Conservation (phyloP, 2,797 vertebrate species). For the Betta splendens region DNA sequence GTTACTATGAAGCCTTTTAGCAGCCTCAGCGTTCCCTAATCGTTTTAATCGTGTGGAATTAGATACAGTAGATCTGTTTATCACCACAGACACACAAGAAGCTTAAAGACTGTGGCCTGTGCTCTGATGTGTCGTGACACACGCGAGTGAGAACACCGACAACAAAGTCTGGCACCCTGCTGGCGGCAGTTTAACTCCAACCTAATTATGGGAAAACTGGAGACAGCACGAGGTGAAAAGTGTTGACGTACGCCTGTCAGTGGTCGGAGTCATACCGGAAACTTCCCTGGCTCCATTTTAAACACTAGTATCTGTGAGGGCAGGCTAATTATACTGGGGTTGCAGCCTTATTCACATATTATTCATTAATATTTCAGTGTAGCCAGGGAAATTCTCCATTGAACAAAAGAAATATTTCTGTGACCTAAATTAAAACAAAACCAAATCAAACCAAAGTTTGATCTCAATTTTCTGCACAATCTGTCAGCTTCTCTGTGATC, state of each 20-base stretch:
- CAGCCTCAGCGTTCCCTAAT: constrained; percentile 34
- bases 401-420: too few relatives aligned
- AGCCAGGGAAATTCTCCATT: not conserved
- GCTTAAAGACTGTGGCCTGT: constrained; percentile 41
- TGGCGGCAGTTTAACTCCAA: constrained; percentile 55
- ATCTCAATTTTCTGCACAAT: too few relatives aligned
- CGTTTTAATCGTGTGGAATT: constrained; percentile 51
- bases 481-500: constrained; percentile 9
- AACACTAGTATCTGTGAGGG: not conserved
- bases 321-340: not conserved
- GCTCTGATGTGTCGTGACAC: constrained; percentile 45
- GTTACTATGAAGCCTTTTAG: constrained; percentile 38
- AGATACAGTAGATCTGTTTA: constrained; percentile 39
- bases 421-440: too few relatives aligned
- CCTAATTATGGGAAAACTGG: constrained; percentile 48
- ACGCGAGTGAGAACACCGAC: constrained; percentile 49
- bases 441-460: too few relatives aligned
- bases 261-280: constrained; percentile 1
- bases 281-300: not conserved
- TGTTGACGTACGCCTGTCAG: constrained; percentile 22
- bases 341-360: too few relatives aligned
- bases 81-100: constrained; percentile 37
- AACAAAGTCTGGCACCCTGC: constrained; percentile 32
- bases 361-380: not conserved
- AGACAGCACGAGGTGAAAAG: constrained; percentile 19